A percentile compares a stretch with the other conserved stretches of the same genome.
phyloP scores from a whole-genome alignment of 2,888 invertebrate species.

The Cecidostiba fungosa region DNA sequence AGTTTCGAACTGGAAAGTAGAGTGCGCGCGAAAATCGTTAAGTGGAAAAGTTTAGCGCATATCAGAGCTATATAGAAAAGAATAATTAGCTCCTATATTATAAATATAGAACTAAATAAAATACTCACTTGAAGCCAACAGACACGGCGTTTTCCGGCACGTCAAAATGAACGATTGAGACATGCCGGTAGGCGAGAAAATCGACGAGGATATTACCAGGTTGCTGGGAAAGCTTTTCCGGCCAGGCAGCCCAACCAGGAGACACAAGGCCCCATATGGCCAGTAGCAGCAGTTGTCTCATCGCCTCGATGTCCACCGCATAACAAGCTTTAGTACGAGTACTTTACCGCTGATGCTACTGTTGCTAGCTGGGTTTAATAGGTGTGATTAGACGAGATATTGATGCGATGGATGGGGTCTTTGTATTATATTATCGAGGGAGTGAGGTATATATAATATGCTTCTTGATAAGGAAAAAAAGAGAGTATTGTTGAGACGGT shows the following conservation, averaged over 20 bases:
- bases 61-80: too few relatives aligned
- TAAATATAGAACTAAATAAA: not conserved
- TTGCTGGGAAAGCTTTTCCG: slow-evolving; percentile 76
- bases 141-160: slow-evolving; percentile 81
- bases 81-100: not conserved
- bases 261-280: not conserved
- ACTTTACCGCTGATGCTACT: not conserved
- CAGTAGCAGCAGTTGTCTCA: slow-evolving; percentile 12
- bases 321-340: slow-evolving; percentile 33
- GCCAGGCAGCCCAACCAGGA: not conserved
- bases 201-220: slow-evolving; percentile 81
- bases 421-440: not conserved
- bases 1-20: not conserved
- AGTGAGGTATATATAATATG: too few relatives aligned
- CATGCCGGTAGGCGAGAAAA: slow-evolving; percentile 83
- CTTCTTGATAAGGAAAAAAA: too few relatives aligned
- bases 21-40: not conserved
- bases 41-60: not conserved
- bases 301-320: slow-evolving; percentile 13
- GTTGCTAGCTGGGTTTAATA: not conserved
- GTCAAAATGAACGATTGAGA: slow-evolving; percentile 83
- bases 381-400: not conserved
- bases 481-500: too few relatives aligned
- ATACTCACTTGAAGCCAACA: slow-evolving; percentile 80
- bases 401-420: not conserved